These are phyloP conservation scores for Leptinotarsa rubiginosa DNA, from an alignment of 2,888 invertebrate species.

Conservation along the genomic window DNA sequence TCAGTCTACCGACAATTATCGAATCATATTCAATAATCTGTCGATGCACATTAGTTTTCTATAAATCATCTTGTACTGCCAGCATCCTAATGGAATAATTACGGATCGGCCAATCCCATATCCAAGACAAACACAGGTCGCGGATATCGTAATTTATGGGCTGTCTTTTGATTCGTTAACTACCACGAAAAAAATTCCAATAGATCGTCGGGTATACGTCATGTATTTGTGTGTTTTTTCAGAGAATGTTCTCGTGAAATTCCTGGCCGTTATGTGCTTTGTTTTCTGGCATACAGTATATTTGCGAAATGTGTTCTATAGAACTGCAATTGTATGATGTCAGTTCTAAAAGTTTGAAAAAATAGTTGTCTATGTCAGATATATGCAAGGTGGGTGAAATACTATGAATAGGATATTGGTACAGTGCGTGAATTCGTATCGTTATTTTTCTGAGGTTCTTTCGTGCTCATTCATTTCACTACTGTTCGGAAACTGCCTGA, in stretches of 20 bases:
- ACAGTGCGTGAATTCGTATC: too few relatives aligned
- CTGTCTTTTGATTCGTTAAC: background rate
- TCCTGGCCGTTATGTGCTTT: background rate
- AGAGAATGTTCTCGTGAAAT: background rate
- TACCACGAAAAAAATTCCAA: background rate
- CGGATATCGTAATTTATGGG: background rate
- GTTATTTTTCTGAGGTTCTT: too few relatives aligned
- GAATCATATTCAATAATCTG: slow-evolving; percentile 13
- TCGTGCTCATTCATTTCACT: too few relatives aligned
- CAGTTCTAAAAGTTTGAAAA: too few relatives aligned
- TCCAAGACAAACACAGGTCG: background rate
- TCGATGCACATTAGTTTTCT: slow-evolving; percentile 11
- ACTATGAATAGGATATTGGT: too few relatives aligned
- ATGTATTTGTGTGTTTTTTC: background rate
- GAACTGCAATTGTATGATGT: too few relatives aligned
- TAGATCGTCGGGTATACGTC: background rate
- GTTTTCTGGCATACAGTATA: background rate
- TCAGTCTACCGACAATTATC: slow-evolving; percentile 7
- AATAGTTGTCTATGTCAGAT: too few relatives aligned
- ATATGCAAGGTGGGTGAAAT: too few relatives aligned
- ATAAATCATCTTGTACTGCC: slow-evolving; percentile 11
- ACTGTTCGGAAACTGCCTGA: too few relatives aligned
- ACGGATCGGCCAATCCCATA: background rate
- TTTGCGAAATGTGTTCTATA: too few relatives aligned
- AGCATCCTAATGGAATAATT: slow-evolving; percentile 3